Evolutionary conservation across 2,113 vertebrate species (phyloP), one percentile per base, ranked within the genome.

Genomic region (Scatophagus argus): DNA sequence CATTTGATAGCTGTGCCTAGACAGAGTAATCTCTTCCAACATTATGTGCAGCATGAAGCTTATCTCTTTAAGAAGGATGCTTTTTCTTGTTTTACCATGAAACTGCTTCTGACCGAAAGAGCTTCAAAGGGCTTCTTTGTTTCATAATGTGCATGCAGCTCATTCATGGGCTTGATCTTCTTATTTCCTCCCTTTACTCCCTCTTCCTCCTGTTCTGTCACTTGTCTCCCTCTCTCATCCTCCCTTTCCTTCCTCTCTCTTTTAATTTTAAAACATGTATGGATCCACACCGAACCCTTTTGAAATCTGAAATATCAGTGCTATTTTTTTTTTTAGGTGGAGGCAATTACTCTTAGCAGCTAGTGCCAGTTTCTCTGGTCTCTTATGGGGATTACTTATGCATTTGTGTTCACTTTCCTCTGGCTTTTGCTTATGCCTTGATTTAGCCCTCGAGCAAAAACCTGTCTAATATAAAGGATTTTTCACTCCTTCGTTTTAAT

Each of bases 81-180:
- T 83, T 92, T 92, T 94, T 94, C 90, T 94, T 94, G 91, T 94
- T 93, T 91, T 87, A 93, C 88, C 93, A 94, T 94, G 91, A 93
- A 94, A 94, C 93, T 94, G 89, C 89, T 94, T 93, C 87, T 94
- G 93, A 94, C 91, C 94, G 90, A 93, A 92, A 91, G 87, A 90
- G 91, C 94, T 94, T 94, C 92, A 95, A 94, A 95, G 92, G 91
- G 85, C 86, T 87, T 88, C 93, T 93, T 95, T 95, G 93, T 94
- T 94, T 94, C 82, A 91, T 92, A 92, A 94, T 94, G 88, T 94
- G 92, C 90, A 94, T 92, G 93, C 91, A 93, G 93, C 93, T 93
- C 93, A 93, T 95, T 94, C 91, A 94, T 88, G 82, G 81, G 88
- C 90, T 88, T 86, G 89, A 88, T 91, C 83, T 91, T 87, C 81